Evolutionary conservation across 2,888 invertebrate species (phyloP), one percentile per base, ranked within the genome.

Genomic region (Nasonia oneida): DNA sequence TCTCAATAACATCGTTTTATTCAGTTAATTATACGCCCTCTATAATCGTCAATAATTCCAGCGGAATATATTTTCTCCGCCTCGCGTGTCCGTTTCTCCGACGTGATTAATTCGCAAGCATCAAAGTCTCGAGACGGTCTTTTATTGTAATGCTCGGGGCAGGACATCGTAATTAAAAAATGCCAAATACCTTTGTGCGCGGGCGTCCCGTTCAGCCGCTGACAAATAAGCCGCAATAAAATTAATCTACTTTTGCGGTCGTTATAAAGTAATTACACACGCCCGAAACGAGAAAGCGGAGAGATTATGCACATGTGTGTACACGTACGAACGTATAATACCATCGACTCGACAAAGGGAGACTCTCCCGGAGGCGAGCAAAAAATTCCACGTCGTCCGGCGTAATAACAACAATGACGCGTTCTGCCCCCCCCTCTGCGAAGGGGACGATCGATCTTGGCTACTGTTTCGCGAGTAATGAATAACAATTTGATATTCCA

Each of bases 171-270:
- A 79, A 85, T 85, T 85, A 79, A 82, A 85, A 85, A 84, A 50
- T 29, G 12, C 73, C 29, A 39, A 84, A 81, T 78, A 61, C 71
- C 39, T 79, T 81, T n/a, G 47, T 29, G 39, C 47, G 47, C n/a
- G 14, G 29, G 42, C 29, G 57, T 15, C 3, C 12, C 64, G 75
- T 37, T 64, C 33, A 53, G 4, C 53, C 61, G 77, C 82, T 79
- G 85, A 83, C 86, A 83, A 80, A 83, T 79, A 85, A 82, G 70
- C 75, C 23, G 70, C 82, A 82, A 79, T 85, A 82, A 82, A 82
- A 85, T 85, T 82, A 85, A 85, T 85, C 82, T 79, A 82, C 85
- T 83, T 83, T 86, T 53, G 70, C 70, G 70, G 86, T 80, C 86
- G 83, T 86, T 83, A 82, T 79, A 79, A 80, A 64, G 79, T 83